Evolutionary conservation across 2,888 invertebrate genomes (phyloP), one percentile per base, ranked within the genome.

Genomic region (Parthenolecanium corni): DNA sequence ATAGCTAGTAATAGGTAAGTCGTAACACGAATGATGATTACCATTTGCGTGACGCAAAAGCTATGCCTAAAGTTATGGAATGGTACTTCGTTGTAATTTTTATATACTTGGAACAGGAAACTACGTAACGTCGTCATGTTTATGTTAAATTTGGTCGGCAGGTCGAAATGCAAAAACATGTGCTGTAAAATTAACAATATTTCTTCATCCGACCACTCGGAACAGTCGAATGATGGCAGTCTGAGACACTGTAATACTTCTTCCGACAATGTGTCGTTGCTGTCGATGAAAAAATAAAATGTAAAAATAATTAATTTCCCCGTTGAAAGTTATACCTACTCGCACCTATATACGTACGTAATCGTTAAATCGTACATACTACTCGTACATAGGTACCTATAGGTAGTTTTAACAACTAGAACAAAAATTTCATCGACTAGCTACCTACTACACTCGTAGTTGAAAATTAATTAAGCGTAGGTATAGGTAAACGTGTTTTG

Each of bases 41-140:
- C 88, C 88, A 89, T 89, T 78, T 89, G 89, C 65, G 88, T 82
- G 67, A 89, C 89, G 76, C 88, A 88, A 75, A 89, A 89, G 74
- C 86, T 87, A 72, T 89, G 89, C 68, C 87, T 80, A 75, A 89
- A 89, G 76, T 89, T 89, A 75, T 89, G 89, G 76, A 89, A 89
- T 66, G 88, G 88, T 72, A 89, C 88, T 75, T 86, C 86, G 75
- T 88, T 84, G 78, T 89, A 89, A 73, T 85, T 83, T 73, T 84
- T 84, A 75, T 85, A 86, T 69, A 84, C 82, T 74, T 84, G 83
- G 72, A 83, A 85, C 61, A 86, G 78, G 76, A 85, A 86, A 73
- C 82, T 82, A 67, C 84, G 77, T 67, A 86, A 75, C 64, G 80
- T 82, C 65, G 78, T 77, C 70, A 84, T 78, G 71, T 85, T 82